Base-by-base conservation (phyloP, 2,888 invertebrate species). In the Thymelicus acteon region DNA sequence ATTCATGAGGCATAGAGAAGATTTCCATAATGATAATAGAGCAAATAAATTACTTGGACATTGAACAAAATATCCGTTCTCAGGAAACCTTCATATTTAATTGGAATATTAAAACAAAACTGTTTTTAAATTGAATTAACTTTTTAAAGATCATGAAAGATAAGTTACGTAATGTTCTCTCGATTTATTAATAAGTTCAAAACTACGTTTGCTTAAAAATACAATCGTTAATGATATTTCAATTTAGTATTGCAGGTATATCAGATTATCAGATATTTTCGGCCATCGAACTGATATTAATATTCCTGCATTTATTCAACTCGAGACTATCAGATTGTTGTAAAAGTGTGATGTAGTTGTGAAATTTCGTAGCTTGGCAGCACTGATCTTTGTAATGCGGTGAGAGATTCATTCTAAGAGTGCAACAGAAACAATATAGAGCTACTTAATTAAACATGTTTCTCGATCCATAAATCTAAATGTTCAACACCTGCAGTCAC, bases 381-480 rank as follows among this genome's bases (percentile, higher is more conserved):
- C 61, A 71, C 63, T 54, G 52, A 62, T 70, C 72, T 77, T 81
- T 85, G 85, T 83, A 85, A 88, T 84, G 80, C 79, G 77, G 84
- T 86, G 79, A 76, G 77, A 78, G 75, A 79, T 77, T 82, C 82
- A 87, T 86, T 85, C 72, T 84, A 85, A 87, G 86, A 77, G 76
- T 74, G 75, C 77, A 78, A 73, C 76, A 77, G 79, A 84, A 84
- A 88, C 86, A 87, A 87, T 89, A 82, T 84, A 85, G 82, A 81
- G 85, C 87, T 87, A 85, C 86, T 90, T 90, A 86, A 92, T 92
- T 90, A 91, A 84, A 83, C 83, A 89, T 88, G 88, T 84, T 87
- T 89, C 87, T 90, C 88, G 87, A 83, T 89, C 88, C 91, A 92
- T 92, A 90, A 89, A 91, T 92, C 84, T 90, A 75, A 85, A 89